Evolutionary conservation across 2,888 invertebrate species (phyloP), one percentile per base, ranked within the genome.

Genomic region (Neoascia interrupta): DNA sequence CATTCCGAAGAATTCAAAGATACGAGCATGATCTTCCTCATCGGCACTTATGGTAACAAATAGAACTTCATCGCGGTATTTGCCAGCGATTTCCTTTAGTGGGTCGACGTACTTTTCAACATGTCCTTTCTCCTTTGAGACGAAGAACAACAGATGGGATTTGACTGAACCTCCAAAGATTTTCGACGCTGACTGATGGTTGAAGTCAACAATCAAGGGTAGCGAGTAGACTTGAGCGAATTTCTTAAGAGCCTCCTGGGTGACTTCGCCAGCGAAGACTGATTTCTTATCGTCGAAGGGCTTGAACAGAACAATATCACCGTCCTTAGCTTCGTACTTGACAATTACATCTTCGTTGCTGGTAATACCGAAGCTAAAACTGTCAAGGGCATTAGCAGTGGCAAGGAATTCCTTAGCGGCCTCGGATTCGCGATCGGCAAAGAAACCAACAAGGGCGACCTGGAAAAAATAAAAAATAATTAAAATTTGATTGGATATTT

Each of bases 1-100:
- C 93, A 99, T 94, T 84, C 98, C 99, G 90, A 99, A 99, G 96
- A 98, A 99, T 90, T 99, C 99, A 88, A 99, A 91, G 88, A 99
- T 99, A 86, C 99, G 91, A 85, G 94, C 94, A 90, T 99, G 98
- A 88, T 99, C 99, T 86, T 96, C 95, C 87, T 97, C 96, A 86
- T 96, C 97, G 49, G 96, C 93, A 89, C 99, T 95, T 88, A 99
- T 97, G 84, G 95, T 96, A 23, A 99, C 98, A 85, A 98, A 97
- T 86, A 99, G 92, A 85, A 98, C 93, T 90, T 94, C 94, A 88
- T 96, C 97, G 87, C 95, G 95, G 93, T 95, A 97, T 83, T 93
- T 92, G 90, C 94, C 95, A 84, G 99, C 98, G 70, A 96, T 92
- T 18, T 93, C 92, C 86, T 93, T 94, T 87, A 97, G 93, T 13